Percentiles rank a stretch among this genome's conserved stretches.
phyloP scores from a whole-genome alignment of 2,113 vertebrate genomes.

The Chaetodon trifascialis region DNA sequence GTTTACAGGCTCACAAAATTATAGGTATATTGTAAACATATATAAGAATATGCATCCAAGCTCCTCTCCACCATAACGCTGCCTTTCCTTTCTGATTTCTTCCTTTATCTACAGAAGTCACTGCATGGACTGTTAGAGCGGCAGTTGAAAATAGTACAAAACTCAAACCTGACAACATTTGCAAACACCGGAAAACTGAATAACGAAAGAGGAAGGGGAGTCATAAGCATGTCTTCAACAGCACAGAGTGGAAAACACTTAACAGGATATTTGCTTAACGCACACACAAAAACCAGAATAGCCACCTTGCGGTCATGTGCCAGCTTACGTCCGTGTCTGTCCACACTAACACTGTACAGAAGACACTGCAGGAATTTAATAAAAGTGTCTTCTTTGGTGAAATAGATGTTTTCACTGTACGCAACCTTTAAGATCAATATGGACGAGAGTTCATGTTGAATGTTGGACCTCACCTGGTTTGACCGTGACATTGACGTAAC shows the following conservation, averaged over 20 bases:
- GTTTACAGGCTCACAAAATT: too few relatives aligned
- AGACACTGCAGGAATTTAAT: too few relatives aligned
- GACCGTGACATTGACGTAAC: conserved; percentile 96
- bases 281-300: neutral
- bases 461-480: conserved; percentile 89
- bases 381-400: too few relatives aligned
- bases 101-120: neutral
- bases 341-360: too few relatives aligned
- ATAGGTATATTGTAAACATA: too few relatives aligned
- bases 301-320: too few relatives aligned
- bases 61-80: too few relatives aligned
- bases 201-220: neutral
- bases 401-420: neutral
- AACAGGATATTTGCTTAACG: neutral
- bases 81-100: neutral
- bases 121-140: neutral
- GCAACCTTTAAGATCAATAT: too few relatives aligned
- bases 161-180: neutral
- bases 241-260: neutral
- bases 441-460: neutral
- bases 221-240: neutral
- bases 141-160: neutral
- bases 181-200: neutral
- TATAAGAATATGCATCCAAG: too few relatives aligned
- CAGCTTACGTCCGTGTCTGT: too few relatives aligned